phyloP scores from a whole-genome alignment of 2,797 vertebrate genomes.

The Antrozous pallidus region DNA sequence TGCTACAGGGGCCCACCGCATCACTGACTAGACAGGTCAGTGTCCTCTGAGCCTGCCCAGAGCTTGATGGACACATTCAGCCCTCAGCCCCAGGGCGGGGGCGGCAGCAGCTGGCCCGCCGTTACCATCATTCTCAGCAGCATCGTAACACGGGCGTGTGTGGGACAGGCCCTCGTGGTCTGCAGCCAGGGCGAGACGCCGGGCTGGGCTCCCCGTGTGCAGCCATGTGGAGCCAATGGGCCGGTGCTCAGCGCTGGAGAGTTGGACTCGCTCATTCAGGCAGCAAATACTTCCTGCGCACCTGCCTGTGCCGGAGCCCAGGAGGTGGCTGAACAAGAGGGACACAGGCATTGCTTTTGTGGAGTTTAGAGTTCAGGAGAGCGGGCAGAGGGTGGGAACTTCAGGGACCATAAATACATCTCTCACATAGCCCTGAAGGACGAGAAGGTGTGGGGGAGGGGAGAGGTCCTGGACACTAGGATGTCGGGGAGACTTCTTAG shows the following conservation, averaged over 20 bases:
- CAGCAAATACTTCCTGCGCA: not conserved
- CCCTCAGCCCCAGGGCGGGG: fast-evolving
- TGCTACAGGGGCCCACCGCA: not conserved
- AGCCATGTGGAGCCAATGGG: fast-evolving
- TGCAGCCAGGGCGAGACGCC: not conserved
- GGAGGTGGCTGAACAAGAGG: not conserved
- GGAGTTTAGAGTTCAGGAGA: not conserved
- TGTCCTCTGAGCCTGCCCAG: not conserved
- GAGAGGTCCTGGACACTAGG: not conserved
- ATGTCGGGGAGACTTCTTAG: not conserved
- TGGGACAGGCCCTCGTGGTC: not conserved
- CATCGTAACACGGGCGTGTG: not conserved
- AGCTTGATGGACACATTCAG: not conserved
- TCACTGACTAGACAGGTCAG: not conserved
- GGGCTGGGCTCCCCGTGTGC: not conserved
- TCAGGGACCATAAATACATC: not conserved
- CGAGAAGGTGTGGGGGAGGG: too few species aligned
- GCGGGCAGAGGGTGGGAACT: too few species aligned
- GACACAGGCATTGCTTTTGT: not conserved
- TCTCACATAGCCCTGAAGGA: not conserved
- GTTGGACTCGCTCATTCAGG: too few species aligned
- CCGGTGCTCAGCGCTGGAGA: fast-evolving
- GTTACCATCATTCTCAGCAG: not conserved
- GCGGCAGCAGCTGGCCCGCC: not conserved
- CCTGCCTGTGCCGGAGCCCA: not conserved